Percentiles rank a stretch among this genome's conserved stretches.
These are phyloP conservation scores for Coilia nasus DNA, from an alignment of 2,797 vertebrate species.

Conservation along the genomic window DNA sequence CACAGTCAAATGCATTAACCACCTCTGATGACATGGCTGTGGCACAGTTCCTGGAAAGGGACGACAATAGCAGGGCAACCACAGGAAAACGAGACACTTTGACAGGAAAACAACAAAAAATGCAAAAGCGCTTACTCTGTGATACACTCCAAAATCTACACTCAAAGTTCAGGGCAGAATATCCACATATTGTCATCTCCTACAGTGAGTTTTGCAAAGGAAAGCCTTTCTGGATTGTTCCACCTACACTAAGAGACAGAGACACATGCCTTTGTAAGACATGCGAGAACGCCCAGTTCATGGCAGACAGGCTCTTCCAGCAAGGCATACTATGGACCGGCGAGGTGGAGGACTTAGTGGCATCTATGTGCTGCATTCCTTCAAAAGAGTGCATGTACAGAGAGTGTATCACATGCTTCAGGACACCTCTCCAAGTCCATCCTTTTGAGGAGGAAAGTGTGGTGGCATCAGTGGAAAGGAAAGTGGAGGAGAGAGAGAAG, in stretches of 20 bases:
- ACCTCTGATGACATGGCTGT: too few relatives aligned
- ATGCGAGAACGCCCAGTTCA: constrained; percentile 23
- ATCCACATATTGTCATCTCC: constrained; percentile 18
- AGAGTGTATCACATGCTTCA: too few relatives aligned
- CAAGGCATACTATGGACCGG: constrained; percentile 23
- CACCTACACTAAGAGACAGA: constrained; percentile 18
- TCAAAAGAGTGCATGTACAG: too few relatives aligned
- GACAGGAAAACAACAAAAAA: too few relatives aligned
- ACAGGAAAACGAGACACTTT: too few relatives aligned
- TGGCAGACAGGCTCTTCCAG: constrained; percentile 25
- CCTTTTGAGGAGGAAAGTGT: too few relatives aligned
- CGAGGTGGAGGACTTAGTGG: constrained; percentile 4
- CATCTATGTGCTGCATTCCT: not conserved
- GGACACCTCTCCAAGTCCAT: too few relatives aligned
- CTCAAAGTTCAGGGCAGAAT: constrained; percentile 22
- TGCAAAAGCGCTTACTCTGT: constrained; percentile 20
- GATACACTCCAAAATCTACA: constrained; percentile 28
- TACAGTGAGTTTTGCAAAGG: not conserved
- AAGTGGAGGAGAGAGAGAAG: not conserved
- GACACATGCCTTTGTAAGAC: constrained; percentile 25
- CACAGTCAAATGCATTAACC: too few relatives aligned
- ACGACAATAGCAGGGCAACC: too few relatives aligned
- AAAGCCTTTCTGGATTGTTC: constrained; percentile 18
- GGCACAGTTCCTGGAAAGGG: too few relatives aligned
- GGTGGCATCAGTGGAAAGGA: too few relatives aligned